Evolutionary conservation across 2,888 invertebrate genomes (phyloP), one percentile per base, ranked within the genome.

Genomic region (Polydesmus complanatus): DNA sequence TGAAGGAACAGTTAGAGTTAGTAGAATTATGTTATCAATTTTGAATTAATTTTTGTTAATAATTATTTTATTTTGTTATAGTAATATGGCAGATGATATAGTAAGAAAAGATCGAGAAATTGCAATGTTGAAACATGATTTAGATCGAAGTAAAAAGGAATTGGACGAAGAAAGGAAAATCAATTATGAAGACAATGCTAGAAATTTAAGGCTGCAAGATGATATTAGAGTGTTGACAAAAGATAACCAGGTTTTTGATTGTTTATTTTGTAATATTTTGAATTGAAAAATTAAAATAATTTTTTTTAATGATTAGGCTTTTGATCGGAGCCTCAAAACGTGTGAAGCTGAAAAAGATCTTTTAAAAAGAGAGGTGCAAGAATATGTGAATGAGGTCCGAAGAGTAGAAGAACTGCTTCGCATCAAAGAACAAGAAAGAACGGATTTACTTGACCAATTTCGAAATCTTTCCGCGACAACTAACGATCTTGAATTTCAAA

Each of bases 401-500:
- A 2, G 58, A n/a, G 52, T 51, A 0, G 58, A 58, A 27, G 51
- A 58, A 14, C 22, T 58, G 19, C 22, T 58, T 5, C 27, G 27
- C n/a, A 26, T 21, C 14, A 58, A 58, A 18, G 58, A 58, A 51
- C 51, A 58, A 27, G 58, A 58, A 52, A 50, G 58, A 52, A 27
- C 50, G 18, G 58, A 58, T 19, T 52, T 58, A 1, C 14, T 58
- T 3, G 58, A 58, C 21, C 58, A 58, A 27, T 58, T 27, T 25
- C 23, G 19, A 19, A 48, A 19, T 2, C 23, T 58, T 14, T 51
- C 58, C 2, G 26, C 8, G 1, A 27, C 58, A 14, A 52, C 58
- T 8, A 27, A 26, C 2, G 27, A 25, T 18, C 70, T 71, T 62
- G 72, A 73, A 68, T 71, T 71, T 1, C 68, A 70, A 54, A 69